Evolutionary conservation across 2,113 vertebrate genomes (phyloP).

Genomic region (Aspiorhynchus laticeps): DNA sequence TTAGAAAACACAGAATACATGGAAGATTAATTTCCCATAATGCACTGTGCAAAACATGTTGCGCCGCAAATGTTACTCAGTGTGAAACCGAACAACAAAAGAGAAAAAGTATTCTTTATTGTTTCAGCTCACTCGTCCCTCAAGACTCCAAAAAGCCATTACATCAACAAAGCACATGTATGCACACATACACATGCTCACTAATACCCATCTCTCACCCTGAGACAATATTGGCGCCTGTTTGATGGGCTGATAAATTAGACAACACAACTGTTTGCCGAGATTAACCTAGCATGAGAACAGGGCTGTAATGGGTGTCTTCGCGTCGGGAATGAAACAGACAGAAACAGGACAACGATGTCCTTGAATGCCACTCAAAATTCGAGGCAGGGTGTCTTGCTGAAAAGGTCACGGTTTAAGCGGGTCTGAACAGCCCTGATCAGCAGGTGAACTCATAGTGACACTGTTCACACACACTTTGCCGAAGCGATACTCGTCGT

Average conservation of each 20-base stretch:
- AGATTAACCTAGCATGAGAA: slow-evolving; percentile 64
- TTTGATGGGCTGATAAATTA: slow-evolving; percentile 69
- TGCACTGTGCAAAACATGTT: slow-evolving; percentile 13
- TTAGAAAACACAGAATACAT: background rate
- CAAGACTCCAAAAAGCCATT: slow-evolving; percentile 21
- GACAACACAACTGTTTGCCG: slow-evolving; percentile 65
- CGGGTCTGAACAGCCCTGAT: slow-evolving; percentile 16
- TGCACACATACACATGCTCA: slow-evolving; percentile 29
- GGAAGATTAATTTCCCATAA: slow-evolving; percentile 8
- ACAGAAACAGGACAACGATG: slow-evolving; percentile 36
- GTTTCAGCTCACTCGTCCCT: background rate
- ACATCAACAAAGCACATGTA: slow-evolving; percentile 11
- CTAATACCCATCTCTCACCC: slow-evolving; percentile 64
- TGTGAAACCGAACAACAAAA: slow-evolving; percentile 13
- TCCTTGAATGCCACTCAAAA: slow-evolving; percentile 38
- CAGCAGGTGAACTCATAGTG: slow-evolving; percentile 28
- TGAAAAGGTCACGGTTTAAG: slow-evolving; percentile 52
- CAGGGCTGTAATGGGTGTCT: slow-evolving; percentile 35
- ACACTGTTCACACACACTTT: slow-evolving; percentile 4
- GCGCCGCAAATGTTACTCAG: slow-evolving; percentile 10
- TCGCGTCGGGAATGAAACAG: slow-evolving; percentile 38
- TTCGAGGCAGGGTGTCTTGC: background rate
- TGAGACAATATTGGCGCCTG: slow-evolving; percentile 64
- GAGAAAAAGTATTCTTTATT: background rate
- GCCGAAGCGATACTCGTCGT: background rate